Percentiles rank a stretch among this genome's conserved stretches.
Conservation (phyloP, 2,113 vertebrate genomes). For the Cavia aperea region DNA sequence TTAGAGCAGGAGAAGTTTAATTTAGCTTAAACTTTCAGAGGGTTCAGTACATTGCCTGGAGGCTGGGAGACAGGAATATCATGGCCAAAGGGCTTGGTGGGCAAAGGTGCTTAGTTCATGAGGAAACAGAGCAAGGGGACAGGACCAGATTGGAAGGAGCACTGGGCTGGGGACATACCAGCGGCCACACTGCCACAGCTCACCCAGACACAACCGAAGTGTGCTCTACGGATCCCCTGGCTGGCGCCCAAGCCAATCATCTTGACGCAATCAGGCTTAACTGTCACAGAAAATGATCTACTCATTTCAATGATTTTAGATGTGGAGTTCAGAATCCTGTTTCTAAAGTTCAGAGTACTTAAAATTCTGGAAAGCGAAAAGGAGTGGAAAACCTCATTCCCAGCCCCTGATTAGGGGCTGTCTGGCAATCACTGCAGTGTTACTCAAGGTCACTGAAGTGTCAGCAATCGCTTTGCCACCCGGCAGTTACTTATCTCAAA, state of each 20-base stretch:
- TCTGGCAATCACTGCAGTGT: not conserved
- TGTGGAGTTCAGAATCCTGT: not conserved
- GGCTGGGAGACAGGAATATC: not conserved
- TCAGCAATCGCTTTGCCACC: not conserved
- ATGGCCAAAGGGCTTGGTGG: not conserved
- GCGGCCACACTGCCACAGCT: not conserved
- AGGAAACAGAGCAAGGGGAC: not conserved
- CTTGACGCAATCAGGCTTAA: not conserved
- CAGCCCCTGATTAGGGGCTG: not conserved
- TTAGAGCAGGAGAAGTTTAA: not conserved
- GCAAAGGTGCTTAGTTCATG: not conserved
- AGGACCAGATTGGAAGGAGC: not conserved
- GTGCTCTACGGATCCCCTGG: not conserved
- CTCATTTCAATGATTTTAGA: not conserved
- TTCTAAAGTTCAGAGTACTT: constrained; percentile 8
- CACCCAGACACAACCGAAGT: not conserved
- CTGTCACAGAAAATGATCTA: not conserved
- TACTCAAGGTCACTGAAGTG: not conserved
- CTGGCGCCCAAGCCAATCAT: not conserved
- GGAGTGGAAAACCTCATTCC: not conserved
- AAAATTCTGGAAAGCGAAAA: not conserved
- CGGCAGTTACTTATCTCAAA: not conserved
- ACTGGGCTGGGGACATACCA: not conserved
- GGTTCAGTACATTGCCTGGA: not conserved
- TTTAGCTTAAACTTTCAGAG: not conserved